Base-by-base conservation (phyloP, 2,888 invertebrate genomes). In the Barypeithes pellucidus region DNA sequence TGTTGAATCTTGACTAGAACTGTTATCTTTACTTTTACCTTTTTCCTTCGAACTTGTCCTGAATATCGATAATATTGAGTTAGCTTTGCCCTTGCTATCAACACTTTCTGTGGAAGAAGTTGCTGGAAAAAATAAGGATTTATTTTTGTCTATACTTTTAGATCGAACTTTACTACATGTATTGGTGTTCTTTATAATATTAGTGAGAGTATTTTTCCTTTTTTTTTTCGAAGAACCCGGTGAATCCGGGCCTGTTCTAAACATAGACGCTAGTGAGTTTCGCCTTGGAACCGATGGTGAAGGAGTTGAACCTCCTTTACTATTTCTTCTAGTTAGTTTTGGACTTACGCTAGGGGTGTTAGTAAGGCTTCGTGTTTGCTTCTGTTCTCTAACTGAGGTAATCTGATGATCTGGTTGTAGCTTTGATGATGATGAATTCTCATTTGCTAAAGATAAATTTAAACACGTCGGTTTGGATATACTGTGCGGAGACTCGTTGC, bases 241-340 rank as follows among this genome's bases (percentile, higher is more conserved):
- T 0, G 91, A 90, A 78, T 91, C 91, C 0, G 91, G 91, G 71
- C 90, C 91, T 76, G 93, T 91, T 84, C 92, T 91, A 82, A 95
- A 95, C 50, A 95, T 85, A 3, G 94, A 94, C 71, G 93, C 92
- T 82, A 95, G 94, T 36, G 94, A 95, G 79, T 93, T 94, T 84
- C 94, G 94, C 43, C 95, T 89, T 0, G 94, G 94, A 0, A 90
- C 88, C 0, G 90, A 88, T 0, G 94, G 94, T 0, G 95, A 94
- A 0, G 94, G 94, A 9, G 89, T 89, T 71, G 85, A 81, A 75
- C 83, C 83, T 73, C 82, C 80, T 57, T 82, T 80, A 75, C 81
- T 77, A 59, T 67, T 79, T 65, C 87, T 85, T 47, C 86, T 82
- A 9, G 83, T 81, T 0, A 86, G 84, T 76, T 88, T 88, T 1